A percentile compares a stretch with the other conserved stretches of the same genome.
These are phyloP conservation scores for Brienomyrus longianalis DNA, from an alignment of 2,113 vertebrate genomes.

Conservation along the genomic window DNA sequence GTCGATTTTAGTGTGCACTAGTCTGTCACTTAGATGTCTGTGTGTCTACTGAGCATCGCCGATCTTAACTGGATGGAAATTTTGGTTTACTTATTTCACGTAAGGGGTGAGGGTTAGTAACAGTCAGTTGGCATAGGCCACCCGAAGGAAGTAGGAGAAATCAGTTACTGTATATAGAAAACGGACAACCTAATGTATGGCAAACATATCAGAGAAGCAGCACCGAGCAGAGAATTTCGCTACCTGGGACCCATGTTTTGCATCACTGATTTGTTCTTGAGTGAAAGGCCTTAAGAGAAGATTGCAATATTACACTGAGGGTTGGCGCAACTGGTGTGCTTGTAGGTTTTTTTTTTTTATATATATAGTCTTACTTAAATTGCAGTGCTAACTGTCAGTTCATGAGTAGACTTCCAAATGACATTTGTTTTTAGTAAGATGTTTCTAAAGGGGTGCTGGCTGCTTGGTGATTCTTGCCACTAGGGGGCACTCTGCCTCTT, in stretches of 20 bases:
- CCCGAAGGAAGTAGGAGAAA: background rate
- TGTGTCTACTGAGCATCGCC: background rate
- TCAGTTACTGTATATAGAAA: background rate
- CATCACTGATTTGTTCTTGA: conserved; percentile 6
- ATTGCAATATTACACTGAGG: conserved; percentile 58
- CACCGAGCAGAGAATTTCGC: background rate
- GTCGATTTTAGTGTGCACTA: background rate
- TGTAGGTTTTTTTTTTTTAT: background rate
- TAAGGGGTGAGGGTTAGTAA: background rate
- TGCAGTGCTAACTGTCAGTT: background rate
- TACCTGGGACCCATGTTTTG: background rate
- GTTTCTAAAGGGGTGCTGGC: background rate
- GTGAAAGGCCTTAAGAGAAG: conserved; percentile 56
- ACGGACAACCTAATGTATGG: background rate
- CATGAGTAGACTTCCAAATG: background rate
- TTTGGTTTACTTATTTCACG: background rate
- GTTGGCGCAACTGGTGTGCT: conserved; percentile 8
- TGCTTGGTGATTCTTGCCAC: conserved; percentile 2
- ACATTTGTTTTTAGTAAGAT: background rate
- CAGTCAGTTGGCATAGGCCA: background rate
- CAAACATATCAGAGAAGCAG: background rate
- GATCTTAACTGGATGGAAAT: background rate
- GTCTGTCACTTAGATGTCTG: background rate
- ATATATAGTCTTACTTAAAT: background rate
- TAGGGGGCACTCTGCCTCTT: conserved; percentile 4